Conservation (phyloP, 2,888 invertebrate species). For the Rhamphomyia laevipes region DNA sequence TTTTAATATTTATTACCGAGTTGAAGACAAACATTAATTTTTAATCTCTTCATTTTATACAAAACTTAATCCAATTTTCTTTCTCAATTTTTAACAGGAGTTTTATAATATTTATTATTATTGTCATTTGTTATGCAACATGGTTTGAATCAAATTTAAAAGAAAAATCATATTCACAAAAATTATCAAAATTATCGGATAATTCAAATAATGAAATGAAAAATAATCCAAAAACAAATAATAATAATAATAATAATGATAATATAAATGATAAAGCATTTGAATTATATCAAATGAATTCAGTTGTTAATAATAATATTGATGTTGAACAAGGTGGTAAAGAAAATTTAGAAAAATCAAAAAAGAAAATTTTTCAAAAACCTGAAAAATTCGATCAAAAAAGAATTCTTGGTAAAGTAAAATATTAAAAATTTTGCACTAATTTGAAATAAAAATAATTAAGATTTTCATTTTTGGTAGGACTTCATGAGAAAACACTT, state of each 20-base stretch:
- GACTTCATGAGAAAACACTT: conserved; percentile 40
- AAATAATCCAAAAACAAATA: neutral
- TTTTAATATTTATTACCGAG: no score
- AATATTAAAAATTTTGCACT: neutral
- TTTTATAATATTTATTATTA: neutral
- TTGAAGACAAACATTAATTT: no score
- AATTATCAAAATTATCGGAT: neutral
- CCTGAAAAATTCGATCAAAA: neutral
- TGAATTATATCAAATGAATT: conserved; percentile 35
- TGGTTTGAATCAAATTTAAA: neutral
- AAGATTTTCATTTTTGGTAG: conserved; percentile 17
- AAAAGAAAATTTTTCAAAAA: no score
- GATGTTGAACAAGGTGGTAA: conserved; percentile 25
- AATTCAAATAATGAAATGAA: neutral
- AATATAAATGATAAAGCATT: conserved; percentile 26
- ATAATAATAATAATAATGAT: conserved; percentile 36
- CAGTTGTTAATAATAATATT: conserved; percentile 15
- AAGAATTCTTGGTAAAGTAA: neutral
- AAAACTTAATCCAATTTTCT: no score
- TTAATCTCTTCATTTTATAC: no score
- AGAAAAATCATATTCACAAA: neutral
- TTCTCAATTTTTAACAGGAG: neutral
- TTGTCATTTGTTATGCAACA: neutral
- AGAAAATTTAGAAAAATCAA: conserved; percentile 25
- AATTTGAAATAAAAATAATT: neutral